Percentiles rank a stretch among this genome's conserved stretches.
Conservation (phyloP, 2,113 vertebrate species). For the Microtus richardsoni region DNA sequence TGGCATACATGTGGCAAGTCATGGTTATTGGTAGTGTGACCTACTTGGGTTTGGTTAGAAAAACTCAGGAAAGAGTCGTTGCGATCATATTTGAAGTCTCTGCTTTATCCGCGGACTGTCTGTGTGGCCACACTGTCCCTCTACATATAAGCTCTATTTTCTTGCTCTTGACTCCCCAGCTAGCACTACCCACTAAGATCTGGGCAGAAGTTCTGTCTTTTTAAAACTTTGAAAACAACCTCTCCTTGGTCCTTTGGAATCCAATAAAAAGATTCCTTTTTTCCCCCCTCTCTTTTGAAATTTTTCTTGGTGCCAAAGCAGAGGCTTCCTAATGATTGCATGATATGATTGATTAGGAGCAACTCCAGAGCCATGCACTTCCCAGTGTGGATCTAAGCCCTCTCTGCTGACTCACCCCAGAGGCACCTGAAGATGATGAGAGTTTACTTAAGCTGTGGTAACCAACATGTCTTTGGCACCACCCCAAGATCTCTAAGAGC, state of each 20-base stretch:
- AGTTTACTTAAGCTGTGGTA: background rate
- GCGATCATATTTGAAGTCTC: background rate
- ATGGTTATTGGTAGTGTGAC: background rate
- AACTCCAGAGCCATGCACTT: background rate
- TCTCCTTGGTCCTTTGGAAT: slow-evolving; percentile 23
- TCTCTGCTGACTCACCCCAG: background rate
- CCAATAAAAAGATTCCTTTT: background rate
- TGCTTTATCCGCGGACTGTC: background rate
- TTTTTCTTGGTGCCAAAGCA: slow-evolving; percentile 9
- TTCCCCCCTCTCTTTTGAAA: background rate
- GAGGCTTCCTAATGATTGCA: background rate
- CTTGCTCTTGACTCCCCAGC: background rate
- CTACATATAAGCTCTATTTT: background rate
- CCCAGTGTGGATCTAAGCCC: background rate
- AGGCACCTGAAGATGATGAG: no score
- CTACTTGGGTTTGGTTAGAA: background rate
- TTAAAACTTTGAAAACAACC: background rate
- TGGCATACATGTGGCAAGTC: background rate
- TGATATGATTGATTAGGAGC: background rate
- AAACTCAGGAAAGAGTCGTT: background rate
- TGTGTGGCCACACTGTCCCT: background rate
- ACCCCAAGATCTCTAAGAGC: background rate
- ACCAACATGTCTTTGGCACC: background rate
- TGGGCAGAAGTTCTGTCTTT: slow-evolving; percentile 21
- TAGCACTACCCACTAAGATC: background rate